phyloP scores from a whole-genome alignment of 2,113 vertebrate genomes.

The cattle (Bos taurus) region ARS-UCD2.0 NC_037349.1:1861501-1862000 shows the following conservation, averaged over 20 bases:
- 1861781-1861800: not conserved
- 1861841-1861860: not conserved
- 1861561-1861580: too few relatives aligned
- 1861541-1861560: too few relatives aligned
- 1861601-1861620: too few relatives aligned
- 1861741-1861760: not conserved
- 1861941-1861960: not conserved
- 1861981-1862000: not conserved
- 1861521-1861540: too few relatives aligned
- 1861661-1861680: too few relatives aligned
- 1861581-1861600: too few relatives aligned
- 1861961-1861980: not conserved
- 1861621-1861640: too few relatives aligned
- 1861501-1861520: too few relatives aligned
- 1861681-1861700: too few relatives aligned
- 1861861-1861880: not conserved
- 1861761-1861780: not conserved
- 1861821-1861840: not conserved
- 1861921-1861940: not conserved
- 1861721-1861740: not conserved
- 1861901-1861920: not conserved
- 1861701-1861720: not conserved
- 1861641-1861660: too few relatives aligned
- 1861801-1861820: fast-evolving
- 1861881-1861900: not conserved